Evolutionary conservation across 2,797 vertebrate genomes (phyloP), one percentile per base, ranked within the genome.

Genomic region (Clarias fuscus): DNA sequence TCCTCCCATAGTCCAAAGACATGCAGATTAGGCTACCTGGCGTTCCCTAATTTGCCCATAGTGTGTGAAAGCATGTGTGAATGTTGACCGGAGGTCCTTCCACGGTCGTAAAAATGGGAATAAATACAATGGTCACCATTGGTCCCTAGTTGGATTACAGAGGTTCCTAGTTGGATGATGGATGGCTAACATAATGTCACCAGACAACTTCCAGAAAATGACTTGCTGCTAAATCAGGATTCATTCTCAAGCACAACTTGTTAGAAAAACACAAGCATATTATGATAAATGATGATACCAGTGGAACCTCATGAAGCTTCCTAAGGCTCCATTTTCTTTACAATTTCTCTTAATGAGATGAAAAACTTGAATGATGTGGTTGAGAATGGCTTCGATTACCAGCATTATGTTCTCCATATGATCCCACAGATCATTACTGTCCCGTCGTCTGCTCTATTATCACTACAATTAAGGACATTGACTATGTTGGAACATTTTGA

Each of bases 371-470:
- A 82, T 15, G 5, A 67, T 18, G 8, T 11, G 27, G 8, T 67
- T 67, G 15, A 48, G 40, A 27, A 56, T 17, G 62, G 37, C 17
- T 82, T 82, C 18, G 27, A 67, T 56, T 67, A 65, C 5, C 7
- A 53, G 43, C 64, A 11, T 53, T 68, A 53, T 68, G 80, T 56
- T 56, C 37, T 68, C 64, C 80, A 56, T 67, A 68, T 82, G 80
- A 68, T 8, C 43, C n/a, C 43, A 56, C 43, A 53, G 79, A 53
- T 82, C 62, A 81, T 59, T 22, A 79, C 15, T 62, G 58, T 37
- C 77, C 22, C 22, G 62, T 20, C 33, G 40, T 79, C 59, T 40
- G 22, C 22, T 62, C 30, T 40, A 13, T 61, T 62, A 40, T 64
- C 64, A 62, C 13, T 43, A 43, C 20, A 78, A 15, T 24, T 62